A percentile compares a stretch with the other conserved stretches of the same genome.
Evolutionary conservation across 1,140 invertebrate species (phyloP).

Genomic region (Drosophila ironensis): DNA sequence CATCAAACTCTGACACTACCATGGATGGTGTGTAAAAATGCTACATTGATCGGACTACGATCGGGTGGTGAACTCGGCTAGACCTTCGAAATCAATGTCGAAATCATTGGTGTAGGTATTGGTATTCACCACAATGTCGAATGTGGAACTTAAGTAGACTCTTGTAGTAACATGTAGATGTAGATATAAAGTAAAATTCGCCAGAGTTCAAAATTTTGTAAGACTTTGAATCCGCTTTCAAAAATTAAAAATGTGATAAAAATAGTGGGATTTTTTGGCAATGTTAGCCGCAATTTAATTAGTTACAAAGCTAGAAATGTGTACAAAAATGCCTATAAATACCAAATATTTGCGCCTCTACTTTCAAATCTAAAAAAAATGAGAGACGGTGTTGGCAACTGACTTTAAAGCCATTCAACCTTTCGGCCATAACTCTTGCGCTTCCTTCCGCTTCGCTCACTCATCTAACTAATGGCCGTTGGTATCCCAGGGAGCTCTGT

Average conservation of each 20-base stretch:
- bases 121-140: no score
- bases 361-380: not conserved
- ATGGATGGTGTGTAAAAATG: no score
- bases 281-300: no score
- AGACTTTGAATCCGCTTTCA: no score
- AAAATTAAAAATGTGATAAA: no score
- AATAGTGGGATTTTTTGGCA: no score
- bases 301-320: no score
- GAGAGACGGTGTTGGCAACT: not conserved
- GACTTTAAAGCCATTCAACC: conserved; percentile 10
- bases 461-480: conserved; percentile 38
- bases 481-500: not conserved
- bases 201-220: no score
- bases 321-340: no score
- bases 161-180: not conserved
- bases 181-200: no score
- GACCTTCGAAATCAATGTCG: not conserved
- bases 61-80: not conserved
- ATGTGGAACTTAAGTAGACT: not conserved
- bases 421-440: conserved; percentile 3
- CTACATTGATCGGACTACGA: not conserved
- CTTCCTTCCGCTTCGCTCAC: conserved; percentile 1
- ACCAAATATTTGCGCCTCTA: not conserved
- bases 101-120: not conserved
- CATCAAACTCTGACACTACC: no score